Evolutionary conservation across 2,797 vertebrate genomes (phyloP).

Genomic region (Urocyon cinereoargenteus): DNA sequence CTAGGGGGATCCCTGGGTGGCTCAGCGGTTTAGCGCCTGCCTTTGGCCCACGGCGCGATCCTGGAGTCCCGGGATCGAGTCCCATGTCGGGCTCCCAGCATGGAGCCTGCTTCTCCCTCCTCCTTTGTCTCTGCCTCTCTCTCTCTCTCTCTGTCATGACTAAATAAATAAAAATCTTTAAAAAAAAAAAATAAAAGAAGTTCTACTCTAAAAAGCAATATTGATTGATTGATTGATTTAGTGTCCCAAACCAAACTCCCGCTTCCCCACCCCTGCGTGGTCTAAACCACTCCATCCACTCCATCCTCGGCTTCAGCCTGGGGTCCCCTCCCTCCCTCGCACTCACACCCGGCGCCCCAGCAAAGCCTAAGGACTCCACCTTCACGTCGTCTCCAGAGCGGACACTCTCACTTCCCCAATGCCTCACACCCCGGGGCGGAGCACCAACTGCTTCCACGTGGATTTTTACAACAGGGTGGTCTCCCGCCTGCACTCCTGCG

Average conservation of each 20-base stretch:
- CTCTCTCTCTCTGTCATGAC: no score
- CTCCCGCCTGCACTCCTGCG: background rate
- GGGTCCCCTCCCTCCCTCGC: no score
- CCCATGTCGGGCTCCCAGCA: no score
- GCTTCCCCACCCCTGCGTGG: accelerated
- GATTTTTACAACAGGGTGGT: background rate
- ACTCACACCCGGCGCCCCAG: background rate
- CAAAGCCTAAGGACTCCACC: background rate
- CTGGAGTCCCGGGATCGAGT: no score
- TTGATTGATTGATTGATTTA: background rate
- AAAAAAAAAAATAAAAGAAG: background rate
- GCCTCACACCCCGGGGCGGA: background rate
- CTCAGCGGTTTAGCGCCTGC: no score
- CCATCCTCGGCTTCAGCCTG: background rate
- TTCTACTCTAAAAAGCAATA: background rate
- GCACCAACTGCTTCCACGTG: accelerated
- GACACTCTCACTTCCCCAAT: background rate
- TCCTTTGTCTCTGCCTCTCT: no score
- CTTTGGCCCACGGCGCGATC: no score
- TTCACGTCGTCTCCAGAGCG: accelerated
- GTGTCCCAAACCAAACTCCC: background rate
- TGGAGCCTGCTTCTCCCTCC: no score
- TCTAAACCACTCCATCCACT: background rate
- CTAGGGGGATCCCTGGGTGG: no score
- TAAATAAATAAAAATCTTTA: no score